Evolutionary conservation across 2,888 invertebrate genomes (phyloP).

Genomic region (Nebria salina): DNA sequence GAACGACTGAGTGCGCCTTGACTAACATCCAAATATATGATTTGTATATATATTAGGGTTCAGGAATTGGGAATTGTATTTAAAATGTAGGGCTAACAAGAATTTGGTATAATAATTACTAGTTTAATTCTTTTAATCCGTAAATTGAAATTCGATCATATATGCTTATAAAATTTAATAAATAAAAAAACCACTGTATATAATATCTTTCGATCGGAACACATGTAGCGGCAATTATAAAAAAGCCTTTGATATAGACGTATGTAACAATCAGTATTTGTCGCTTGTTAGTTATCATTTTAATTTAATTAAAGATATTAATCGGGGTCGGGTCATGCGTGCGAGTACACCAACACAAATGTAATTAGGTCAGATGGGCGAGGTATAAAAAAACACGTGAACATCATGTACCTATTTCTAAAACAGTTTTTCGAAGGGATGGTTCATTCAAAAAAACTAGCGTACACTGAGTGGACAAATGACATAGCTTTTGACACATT

Average conservation of each 20-base stretch:
- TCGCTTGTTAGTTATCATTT: not conserved
- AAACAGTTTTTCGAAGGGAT: not conserved
- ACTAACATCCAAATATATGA: not conserved
- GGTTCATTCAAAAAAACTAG: not conserved
- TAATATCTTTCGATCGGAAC: not conserved
- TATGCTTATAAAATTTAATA: not conserved
- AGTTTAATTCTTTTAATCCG: no score
- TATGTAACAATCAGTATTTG: not conserved
- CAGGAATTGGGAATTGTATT: no score
- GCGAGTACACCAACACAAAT: not conserved
- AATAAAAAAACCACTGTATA: not conserved
- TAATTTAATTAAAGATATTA: conserved; percentile 1
- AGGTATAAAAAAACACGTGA: not conserved
- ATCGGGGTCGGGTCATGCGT: not conserved
- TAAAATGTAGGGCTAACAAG: no score
- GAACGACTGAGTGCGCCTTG: not conserved
- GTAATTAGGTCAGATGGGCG: not conserved
- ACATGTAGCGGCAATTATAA: not conserved
- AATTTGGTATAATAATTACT: no score
- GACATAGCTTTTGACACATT: no score
- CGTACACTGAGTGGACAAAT: not conserved
- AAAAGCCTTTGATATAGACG: not conserved
- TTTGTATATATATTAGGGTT: not conserved
- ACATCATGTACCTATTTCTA: not conserved
- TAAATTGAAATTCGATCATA: no score